phyloP scores from a whole-genome alignment of 1,140 invertebrate species.

The Cyrtorhinus lividipennis region DNA sequence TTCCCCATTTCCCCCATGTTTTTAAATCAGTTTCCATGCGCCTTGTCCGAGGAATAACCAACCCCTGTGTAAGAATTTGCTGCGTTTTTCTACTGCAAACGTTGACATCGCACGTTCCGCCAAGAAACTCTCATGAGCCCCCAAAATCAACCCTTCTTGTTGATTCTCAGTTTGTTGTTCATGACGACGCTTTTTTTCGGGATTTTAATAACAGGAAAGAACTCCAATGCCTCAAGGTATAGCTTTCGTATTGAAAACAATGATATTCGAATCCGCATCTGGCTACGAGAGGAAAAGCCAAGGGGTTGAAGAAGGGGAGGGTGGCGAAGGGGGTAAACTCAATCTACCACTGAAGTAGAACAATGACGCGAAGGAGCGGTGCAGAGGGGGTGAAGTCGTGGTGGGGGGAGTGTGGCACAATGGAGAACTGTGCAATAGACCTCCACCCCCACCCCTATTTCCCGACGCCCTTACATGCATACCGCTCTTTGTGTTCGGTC shows the following conservation, averaged over 20 bases:
- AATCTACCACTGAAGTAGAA: constrained; percentile 8
- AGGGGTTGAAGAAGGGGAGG: background rate
- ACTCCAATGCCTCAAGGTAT: background rate
- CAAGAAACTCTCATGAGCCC: no score
- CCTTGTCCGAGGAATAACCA: no score
- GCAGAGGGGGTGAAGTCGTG: background rate
- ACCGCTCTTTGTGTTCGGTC: background rate
- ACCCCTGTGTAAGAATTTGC: no score
- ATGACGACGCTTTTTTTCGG: no score
- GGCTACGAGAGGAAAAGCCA: background rate
- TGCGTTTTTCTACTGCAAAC: no score
- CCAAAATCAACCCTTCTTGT: no score
- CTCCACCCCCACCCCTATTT: background rate
- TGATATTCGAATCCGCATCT: constrained; percentile 1
- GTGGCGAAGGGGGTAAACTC: background rate
- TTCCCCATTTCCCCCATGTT: no score
- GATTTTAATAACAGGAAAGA: constrained; percentile 4
- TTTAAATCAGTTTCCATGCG: no score
- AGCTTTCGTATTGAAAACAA: constrained; percentile 6
- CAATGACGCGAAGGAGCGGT: background rate
- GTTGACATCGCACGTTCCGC: no score
- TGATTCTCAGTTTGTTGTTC: no score
- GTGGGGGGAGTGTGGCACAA: background rate
- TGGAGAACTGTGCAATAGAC: background rate
- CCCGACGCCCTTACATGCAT: background rate